phyloP scores from a whole-genome alignment of 2,797 vertebrate genomes.

The Mionectes olivaceus region DNA sequence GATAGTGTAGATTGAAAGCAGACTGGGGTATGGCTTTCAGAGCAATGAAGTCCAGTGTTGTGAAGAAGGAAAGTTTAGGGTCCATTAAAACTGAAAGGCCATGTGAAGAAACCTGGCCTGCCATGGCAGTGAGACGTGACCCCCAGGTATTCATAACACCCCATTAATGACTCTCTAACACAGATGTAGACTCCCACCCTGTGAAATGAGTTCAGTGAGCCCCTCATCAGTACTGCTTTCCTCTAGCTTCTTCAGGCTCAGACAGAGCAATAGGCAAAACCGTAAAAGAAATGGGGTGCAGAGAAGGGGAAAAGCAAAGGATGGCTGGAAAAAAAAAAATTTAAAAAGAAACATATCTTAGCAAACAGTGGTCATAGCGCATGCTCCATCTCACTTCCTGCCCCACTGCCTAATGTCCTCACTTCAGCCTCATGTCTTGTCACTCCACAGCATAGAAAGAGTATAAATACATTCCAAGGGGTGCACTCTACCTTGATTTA shows the following conservation, averaged over 20 bases:
- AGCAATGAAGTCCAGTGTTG: neutral
- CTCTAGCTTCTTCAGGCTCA: neutral
- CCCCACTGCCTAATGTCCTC: neutral
- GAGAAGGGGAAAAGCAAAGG: neutral
- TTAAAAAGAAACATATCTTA: neutral
- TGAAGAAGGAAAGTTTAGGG: neutral
- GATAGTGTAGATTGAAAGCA: neutral
- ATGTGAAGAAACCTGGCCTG: neutral
- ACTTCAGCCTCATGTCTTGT: neutral
- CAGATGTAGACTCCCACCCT: neutral
- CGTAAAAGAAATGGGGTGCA: neutral
- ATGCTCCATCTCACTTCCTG: neutral
- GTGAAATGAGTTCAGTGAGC: constrained; percentile 7
- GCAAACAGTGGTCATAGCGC: neutral
- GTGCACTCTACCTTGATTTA: neutral
- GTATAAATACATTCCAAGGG: neutral
- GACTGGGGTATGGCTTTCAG: neutral
- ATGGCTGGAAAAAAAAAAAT: neutral
- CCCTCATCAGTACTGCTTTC: neutral
- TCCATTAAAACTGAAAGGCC: neutral
- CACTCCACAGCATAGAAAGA: neutral
- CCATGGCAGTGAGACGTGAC: neutral
- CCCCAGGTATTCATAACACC: neutral
- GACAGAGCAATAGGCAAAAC: neutral
- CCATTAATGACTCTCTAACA: neutral